phyloP scores from a whole-genome alignment of 1,140 invertebrate species.

The Brachionus plicatilis region DNA sequence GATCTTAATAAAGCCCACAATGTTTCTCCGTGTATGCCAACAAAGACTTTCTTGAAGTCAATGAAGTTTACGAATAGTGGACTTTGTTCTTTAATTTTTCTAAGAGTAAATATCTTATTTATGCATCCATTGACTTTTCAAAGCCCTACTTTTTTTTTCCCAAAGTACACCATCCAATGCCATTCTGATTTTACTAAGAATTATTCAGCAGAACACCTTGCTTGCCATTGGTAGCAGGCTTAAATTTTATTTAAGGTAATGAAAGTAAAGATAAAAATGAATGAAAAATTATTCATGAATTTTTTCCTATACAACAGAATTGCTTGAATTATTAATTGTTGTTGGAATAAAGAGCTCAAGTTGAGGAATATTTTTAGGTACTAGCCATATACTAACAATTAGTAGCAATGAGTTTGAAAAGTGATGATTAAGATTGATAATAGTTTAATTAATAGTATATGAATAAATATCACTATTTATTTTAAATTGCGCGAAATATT shows the following conservation, averaged over 20 bases:
- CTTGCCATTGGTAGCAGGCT: neutral
- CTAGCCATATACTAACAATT: neutral
- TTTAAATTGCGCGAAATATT: neutral
- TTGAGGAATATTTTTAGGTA: too few species aligned
- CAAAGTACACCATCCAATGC: neutral
- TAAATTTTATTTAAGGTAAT: too few species aligned
- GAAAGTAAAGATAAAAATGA: too few species aligned
- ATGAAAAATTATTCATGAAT: too few species aligned
- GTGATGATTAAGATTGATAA: neutral
- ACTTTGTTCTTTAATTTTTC: neutral
- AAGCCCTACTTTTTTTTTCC: neutral
- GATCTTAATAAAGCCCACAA: too few species aligned
- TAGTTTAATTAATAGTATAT: neutral
- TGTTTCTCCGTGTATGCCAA: too few species aligned
- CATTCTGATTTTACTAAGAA: neutral
- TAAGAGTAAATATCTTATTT: neutral
- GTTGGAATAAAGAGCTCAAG: too few species aligned
- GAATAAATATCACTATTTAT: neutral
- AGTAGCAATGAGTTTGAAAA: neutral
- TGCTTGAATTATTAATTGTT: too few species aligned
- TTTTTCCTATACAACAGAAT: too few species aligned
- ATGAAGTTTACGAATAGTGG: too few species aligned
- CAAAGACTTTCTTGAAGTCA: too few species aligned
- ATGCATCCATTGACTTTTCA: neutral
- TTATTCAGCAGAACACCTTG: neutral